Evolutionary conservation across 2,888 invertebrate genomes (phyloP).

Genomic region (Nomada ruficornis): DNA sequence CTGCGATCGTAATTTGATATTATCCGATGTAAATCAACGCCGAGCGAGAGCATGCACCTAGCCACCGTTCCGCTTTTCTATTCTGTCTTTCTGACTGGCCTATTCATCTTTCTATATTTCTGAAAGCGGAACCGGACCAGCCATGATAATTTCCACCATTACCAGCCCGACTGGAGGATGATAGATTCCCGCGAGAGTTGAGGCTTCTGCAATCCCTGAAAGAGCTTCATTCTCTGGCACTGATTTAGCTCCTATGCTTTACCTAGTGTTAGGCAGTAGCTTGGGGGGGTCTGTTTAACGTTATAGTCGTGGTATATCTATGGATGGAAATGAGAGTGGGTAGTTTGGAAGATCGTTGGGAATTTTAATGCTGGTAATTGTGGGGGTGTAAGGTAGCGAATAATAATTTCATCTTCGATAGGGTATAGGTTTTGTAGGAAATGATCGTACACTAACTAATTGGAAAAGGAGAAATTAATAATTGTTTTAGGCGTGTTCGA

Average conservation of each 20-base stretch:
- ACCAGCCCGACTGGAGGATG: constrained; percentile 18
- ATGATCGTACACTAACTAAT: too few relatives aligned
- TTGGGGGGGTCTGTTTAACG: not conserved
- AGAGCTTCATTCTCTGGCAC: constrained; percentile 14
- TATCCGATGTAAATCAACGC: constrained; percentile 69
- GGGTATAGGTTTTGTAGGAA: too few relatives aligned
- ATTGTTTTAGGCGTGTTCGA: too few relatives aligned
- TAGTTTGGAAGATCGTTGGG: too few relatives aligned
- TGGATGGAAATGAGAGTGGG: not conserved
- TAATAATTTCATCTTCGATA: too few relatives aligned
- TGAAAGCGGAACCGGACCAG: not conserved
- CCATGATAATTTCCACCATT: constrained; percentile 34
- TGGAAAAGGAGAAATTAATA: too few relatives aligned
- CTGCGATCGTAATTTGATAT: constrained; percentile 73
- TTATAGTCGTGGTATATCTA: not conserved
- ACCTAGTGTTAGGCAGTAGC: not conserved
- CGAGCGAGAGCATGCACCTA: constrained; percentile 21
- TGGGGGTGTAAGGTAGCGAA: too few relatives aligned
- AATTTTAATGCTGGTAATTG: too few relatives aligned
- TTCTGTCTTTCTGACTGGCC: not conserved
- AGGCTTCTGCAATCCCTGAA: constrained; percentile 20
- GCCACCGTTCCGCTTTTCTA: constrained; percentile 24
- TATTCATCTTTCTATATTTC: constrained; percentile 32
- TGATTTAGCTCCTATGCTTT: constrained; percentile 19
- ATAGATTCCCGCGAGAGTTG: constrained; percentile 32